Base-by-base conservation (phyloP, 2,113 vertebrate species). In the Plecotus auritus region DNA sequence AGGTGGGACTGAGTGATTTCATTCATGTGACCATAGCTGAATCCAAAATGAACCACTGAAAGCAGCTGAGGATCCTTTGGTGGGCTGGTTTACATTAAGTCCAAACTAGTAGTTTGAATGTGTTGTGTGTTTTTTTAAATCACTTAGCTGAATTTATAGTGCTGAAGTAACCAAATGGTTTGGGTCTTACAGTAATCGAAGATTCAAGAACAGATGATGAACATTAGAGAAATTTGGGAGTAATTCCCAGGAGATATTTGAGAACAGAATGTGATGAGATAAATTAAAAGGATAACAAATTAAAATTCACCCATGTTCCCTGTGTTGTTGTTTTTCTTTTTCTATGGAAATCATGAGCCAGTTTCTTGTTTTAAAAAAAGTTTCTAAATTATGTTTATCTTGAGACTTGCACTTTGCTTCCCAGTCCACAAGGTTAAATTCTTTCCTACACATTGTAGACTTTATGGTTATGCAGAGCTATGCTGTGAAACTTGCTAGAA, bases 361-460 rank as follows among this genome's bases (percentile, higher is more conserved):
- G 9, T 91, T 18, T 85, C 30, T 77, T 81, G 4, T 49, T 85
- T 84, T 67, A 30, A 78, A 94, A 94, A 77, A 69, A 0, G n/a
- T 35, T 88, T 80, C 56, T 86, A 86, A 95, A 59, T 92, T 86
- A 83, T 54, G 26, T 88, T 61, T 77, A 17, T 72, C 35, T 85
- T 90, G 85, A 47, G 81, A 77, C 82, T 95, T 90, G 47, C 56
- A 72, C 80, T 92, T 56, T 93, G 17, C 61, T 85, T 88, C 28
- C 67, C 45, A 40, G 35, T 78, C 40, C 18, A 85, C 59, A 85
- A 77, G 51, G 42, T 92, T 86, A 59, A 85, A 61, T 72, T 61
- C 4, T 90, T 95, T 64, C 28, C 32, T 87, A n/a, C 32, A 54
- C 13, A 13, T 16, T 64, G 45, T 42, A 69, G 35, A 73, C 45